Evolutionary conservation across 1,140 invertebrate genomes (phyloP), one percentile per base, ranked within the genome.

Genomic region (Apis cerana): DNA sequence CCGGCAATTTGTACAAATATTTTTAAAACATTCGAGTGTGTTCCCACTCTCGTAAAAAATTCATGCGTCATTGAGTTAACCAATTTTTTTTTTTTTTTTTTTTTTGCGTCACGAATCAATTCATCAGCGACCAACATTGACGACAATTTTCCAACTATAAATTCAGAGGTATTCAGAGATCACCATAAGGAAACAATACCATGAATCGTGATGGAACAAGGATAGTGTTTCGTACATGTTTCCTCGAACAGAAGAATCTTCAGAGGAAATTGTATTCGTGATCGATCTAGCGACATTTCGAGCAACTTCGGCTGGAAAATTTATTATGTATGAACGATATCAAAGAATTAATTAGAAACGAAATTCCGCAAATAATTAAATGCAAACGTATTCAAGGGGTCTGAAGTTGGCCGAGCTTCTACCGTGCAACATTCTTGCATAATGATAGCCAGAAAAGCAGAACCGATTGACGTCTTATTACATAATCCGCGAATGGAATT

Each of bases 401-500:
- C 70, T 21, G 10, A 65, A 56, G 70, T 80, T 80, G 58, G 61
- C 19, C 61, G 75, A 65, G 70, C 70, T 65, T 80, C 69, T 64
- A 59, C 58, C 50, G 50, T n/a, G 50, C 70, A 33, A 61, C 78
- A 80, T 80, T 80, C 78, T 70, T 65, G 78, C 78, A 71, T 80
- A 80, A 80, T 56, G 78, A 43, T 65, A 80, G 56, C 48, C 78
- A 80, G 78, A 75, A 80, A 80, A 64, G 69, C 70, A 75, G 70
- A 75, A 48, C 78, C 62, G 70, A 74, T 80, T 48, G 50, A 52
- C 61, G 58, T 17, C 33, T 61, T 48, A 48, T 80, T 80, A 75
- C 61, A 75, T 80, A 80, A 80, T 69, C n/a, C 50, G 50, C 43
- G 33, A 23, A 15, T 80, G 69, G 78, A 80, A 80, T 80, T 75